phyloP scores from a whole-genome alignment of 2,113 vertebrate species.

The Dipodomys stephensi region DNA sequence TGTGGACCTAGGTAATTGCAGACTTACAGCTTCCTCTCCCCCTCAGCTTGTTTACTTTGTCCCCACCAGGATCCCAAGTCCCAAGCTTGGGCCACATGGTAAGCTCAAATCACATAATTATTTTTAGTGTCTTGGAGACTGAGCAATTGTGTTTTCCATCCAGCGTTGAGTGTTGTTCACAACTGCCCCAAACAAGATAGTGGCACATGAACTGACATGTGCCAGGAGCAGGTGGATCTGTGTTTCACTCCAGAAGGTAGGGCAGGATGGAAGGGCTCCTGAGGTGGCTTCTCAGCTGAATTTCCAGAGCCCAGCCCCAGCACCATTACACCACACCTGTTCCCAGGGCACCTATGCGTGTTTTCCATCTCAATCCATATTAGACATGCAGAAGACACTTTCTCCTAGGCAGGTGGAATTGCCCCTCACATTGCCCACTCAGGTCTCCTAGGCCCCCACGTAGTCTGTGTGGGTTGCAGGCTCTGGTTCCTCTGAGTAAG shows the following conservation, averaged over 20 bases:
- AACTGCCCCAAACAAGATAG: background rate
- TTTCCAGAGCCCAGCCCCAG: too few relatives aligned
- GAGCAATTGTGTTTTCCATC: background rate
- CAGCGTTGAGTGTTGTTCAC: background rate
- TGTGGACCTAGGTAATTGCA: too few relatives aligned
- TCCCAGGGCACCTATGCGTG: background rate
- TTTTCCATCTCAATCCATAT: background rate
- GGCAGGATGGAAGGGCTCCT: background rate
- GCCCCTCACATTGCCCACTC: background rate
- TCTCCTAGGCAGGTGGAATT: background rate
- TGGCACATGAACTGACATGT: background rate
- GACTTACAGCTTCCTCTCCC: too few relatives aligned
- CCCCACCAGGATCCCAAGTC: too few relatives aligned
- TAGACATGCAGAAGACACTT: background rate
- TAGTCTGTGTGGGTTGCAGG: too few relatives aligned
- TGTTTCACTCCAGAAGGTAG: background rate
- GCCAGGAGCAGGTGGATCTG: background rate
- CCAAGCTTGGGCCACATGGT: too few relatives aligned
- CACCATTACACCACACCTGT: background rate
- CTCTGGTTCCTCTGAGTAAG: too few relatives aligned
- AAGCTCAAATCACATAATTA: too few relatives aligned
- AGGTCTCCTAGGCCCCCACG: background rate
- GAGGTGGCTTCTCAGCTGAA: background rate
- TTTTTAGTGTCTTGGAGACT: background rate
- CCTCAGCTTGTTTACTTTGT: too few relatives aligned